Base-by-base conservation (phyloP, 2,888 invertebrate genomes). In the Heliconius hortense region DNA sequence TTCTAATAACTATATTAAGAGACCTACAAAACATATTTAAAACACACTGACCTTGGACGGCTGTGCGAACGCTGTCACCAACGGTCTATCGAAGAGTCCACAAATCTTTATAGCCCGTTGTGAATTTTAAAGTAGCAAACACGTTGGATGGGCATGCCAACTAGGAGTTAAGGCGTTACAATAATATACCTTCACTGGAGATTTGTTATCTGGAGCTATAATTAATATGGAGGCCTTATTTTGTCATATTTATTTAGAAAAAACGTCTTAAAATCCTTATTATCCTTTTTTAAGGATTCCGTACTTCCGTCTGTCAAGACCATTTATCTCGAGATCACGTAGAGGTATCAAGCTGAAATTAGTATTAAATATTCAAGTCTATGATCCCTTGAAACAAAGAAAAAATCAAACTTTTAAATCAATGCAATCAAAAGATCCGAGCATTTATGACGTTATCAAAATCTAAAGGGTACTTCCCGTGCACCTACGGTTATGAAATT, bases 11-110 rank as follows among this genome's bases (percentile, higher is more conserved):
- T 56, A 74, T 77, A 76, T 74, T 71, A 71, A 66, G 53, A 76
- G 72, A 70, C 64, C 53, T 77, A 72, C 73, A 71, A 76, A 75
- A 69, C 68, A 76, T 67, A 78, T 73, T 77, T 78, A 76, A 76
- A 76, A 77, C 78, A 73, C 78, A 63, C 72, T 73, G 78, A 79
- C 81, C 81, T 81, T 81, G 80, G 77, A 73, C 71, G 35, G 62
- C 76, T 60, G 28, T 74, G 68, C 76, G 70, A 67, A 76, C 68
- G 70, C 74, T 76, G 77, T 78, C 77, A 78, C 77, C 76, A 74
- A 74, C 75, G 74, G 53, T 71, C 68, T 64, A 62, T 74, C 63
- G 66, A 78, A 71, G 77, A 77, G 72, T 75, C 73, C 75, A 48
- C 66, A 43, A 77, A 75, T 59, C 48, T 35, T 60, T 53, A 62